Evolutionary conservation across 2,797 vertebrate species (phyloP).

Genomic region (Chelon auratus): DNA sequence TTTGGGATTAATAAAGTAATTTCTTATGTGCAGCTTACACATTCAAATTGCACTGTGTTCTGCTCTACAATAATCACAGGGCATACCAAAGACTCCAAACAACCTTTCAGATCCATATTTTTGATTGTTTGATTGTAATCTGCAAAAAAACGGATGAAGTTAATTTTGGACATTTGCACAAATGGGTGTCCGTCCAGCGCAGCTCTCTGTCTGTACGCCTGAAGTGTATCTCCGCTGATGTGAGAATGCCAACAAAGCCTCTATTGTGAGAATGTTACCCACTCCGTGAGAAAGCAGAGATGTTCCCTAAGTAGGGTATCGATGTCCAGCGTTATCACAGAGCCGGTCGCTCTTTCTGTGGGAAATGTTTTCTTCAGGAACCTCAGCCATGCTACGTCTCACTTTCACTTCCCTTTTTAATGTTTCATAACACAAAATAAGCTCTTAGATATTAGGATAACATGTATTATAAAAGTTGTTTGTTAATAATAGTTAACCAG

Average conservation of each 20-base stretch:
- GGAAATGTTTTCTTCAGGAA: slow-evolving; percentile 44
- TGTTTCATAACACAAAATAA: not conserved
- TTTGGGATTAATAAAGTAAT: no score
- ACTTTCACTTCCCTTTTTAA: not conserved
- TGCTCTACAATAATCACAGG: no score
- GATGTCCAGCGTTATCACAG: slow-evolving; percentile 51
- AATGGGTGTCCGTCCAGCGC: not conserved
- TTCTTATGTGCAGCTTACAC: no score
- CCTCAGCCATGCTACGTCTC: not conserved
- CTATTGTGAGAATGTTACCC: slow-evolving; percentile 67
- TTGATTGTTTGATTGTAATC: not conserved
- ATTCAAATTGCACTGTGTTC: no score
- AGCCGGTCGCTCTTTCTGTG: slow-evolving; percentile 43
- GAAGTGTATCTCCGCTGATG: slow-evolving; percentile 40
- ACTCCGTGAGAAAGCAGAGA: slow-evolving; percentile 77
- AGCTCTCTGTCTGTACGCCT: not conserved
- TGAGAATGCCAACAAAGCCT: slow-evolving; percentile 59
- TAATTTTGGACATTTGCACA: slow-evolving; percentile 16
- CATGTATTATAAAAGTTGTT: not conserved
- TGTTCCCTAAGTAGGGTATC: slow-evolving; percentile 62
- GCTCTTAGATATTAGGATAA: not conserved
- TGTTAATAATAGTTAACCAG: not conserved
- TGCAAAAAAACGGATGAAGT: not conserved
- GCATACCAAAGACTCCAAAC: not conserved
- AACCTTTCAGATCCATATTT: not conserved